Base-by-base conservation (phyloP, 2,888 invertebrate genomes). In the Lithophane semibrunnea region DNA sequence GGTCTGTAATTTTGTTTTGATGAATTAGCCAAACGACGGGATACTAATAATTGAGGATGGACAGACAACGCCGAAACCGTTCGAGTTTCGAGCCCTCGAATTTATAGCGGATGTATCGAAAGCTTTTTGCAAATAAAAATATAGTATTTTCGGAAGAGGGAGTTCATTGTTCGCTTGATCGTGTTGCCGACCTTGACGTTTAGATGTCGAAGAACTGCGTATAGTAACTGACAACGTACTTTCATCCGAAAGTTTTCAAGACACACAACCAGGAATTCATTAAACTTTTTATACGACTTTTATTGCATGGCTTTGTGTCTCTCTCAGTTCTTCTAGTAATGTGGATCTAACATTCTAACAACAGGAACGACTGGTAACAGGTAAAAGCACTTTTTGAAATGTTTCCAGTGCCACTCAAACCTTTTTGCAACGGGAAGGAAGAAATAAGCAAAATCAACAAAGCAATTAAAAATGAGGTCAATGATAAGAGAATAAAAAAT, bases 1-100 rank as follows among this genome's bases (percentile, higher is more conserved):
- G 90, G 88, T 89, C 92, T 94, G 91, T 94, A 94, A 95, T 95
- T 95, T 94, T 87, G 89, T 92, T 92, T 92, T 94, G 95, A 95
- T 94, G 92, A 93, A 95, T 95, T 94, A 95, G 91, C 92, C 89
- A 90, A 93, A 93, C 89, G 91, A 88, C 90, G 90, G 92, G 92
- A 92, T 92, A 92, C 90, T 91, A 92, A 93, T 93, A 91, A 94
- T 92, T 90, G 92, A 89, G 91, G 89, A 87, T 88, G 90, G 88
- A 87, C 90, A 85, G 88, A 89, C 90, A 88, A 85, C 88, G 84
- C 86, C 78, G 84, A 87, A 88, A 89, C 88, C 87, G 88, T 90
- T 90, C 88, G 88, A 89, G 88, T 90, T 90, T 90, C 88, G 88
- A 90, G 88, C 91, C 92, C 89, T 90, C 88, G 88, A 92, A 93